Evolutionary conservation across 64 coral and sea anemone species (phyloP).

Genomic region (Hydrozoanthus tunicans): DNA sequence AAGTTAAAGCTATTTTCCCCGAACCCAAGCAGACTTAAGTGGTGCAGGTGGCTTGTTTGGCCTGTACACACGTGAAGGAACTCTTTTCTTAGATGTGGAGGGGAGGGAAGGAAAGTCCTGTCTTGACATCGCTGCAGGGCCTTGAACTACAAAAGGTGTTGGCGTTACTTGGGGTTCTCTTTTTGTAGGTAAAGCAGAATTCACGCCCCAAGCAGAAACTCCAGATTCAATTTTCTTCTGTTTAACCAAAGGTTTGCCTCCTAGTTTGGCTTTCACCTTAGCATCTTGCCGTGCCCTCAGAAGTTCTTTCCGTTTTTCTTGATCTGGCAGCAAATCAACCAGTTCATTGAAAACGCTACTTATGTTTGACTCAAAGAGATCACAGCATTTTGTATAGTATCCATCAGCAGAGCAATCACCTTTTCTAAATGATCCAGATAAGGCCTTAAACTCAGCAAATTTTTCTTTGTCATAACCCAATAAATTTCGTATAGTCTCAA

Average conservation of each 20-base stretch:
- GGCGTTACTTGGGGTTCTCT: background rate
- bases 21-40: slow-evolving; percentile 84
- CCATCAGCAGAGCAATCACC: slow-evolving; percentile 66
- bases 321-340: slow-evolving; percentile 88
- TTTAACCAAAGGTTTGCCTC: background rate
- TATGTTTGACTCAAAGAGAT: slow-evolving; percentile 75
- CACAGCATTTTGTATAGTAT: slow-evolving; percentile 77
- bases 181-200: background rate
- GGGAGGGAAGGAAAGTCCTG: slow-evolving; percentile 85
- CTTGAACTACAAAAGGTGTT: background rate
- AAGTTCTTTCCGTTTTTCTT: slow-evolving; percentile 75
- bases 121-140: background rate
- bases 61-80: slow-evolving; percentile 55
- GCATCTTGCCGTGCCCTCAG: slow-evolving; percentile 77
- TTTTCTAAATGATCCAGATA: slow-evolving; percentile 87
- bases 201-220: background rate
- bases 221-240: background rate
- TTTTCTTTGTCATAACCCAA: slow-evolving; percentile 69
- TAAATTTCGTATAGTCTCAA: slow-evolving; percentile 73
- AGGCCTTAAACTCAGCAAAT: slow-evolving; percentile 83
- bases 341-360: slow-evolving; percentile 74
- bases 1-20: slow-evolving; percentile 65
- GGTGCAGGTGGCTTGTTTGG: slow-evolving; percentile 41
- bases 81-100: slow-evolving; percentile 17
- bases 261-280: slow-evolving; percentile 69